phyloP scores from a whole-genome alignment of 2,113 vertebrate genomes.

The Ochotona princeps region DNA sequence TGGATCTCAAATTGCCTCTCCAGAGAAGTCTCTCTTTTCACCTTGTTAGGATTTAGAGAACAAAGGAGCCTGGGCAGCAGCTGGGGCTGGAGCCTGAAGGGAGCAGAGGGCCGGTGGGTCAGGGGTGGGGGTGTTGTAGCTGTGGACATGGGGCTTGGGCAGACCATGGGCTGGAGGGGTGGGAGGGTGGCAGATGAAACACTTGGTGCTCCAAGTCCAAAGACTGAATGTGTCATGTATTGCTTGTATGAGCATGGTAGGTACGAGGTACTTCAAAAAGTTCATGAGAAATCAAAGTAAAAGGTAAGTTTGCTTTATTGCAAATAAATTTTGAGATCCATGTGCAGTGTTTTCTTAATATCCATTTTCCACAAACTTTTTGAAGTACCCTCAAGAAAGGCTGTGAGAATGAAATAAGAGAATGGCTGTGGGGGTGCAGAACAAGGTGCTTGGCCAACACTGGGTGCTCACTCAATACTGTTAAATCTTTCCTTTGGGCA shows the following conservation, averaged over 20 bases:
- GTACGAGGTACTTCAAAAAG: too few relatives aligned
- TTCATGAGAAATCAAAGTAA: too few relatives aligned
- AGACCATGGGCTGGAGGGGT: not conserved
- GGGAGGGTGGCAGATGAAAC: not conserved
- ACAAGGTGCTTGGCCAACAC: not conserved
- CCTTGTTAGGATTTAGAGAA: slow-evolving; percentile 18
- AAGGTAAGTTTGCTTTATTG: too few relatives aligned
- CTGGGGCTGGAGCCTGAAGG: not conserved
- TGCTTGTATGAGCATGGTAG: not conserved
- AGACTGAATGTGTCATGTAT: not conserved
- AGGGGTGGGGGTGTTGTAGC: not conserved
- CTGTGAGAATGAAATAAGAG: not conserved
- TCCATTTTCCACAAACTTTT: too few relatives aligned
- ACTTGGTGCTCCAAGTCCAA: not conserved
- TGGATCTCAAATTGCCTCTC: slow-evolving; percentile 72
- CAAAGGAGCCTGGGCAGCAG: slow-evolving; percentile 25
- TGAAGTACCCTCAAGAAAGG: too few relatives aligned
- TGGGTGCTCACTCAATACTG: not conserved
- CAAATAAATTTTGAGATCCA: too few relatives aligned
- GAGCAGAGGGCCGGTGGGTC: not conserved
- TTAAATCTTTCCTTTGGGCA: too few relatives aligned
- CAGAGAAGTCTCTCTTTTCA: slow-evolving; percentile 43
- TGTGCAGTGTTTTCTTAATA: too few relatives aligned
- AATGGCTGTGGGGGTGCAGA: not conserved
- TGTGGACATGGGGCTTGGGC: not conserved